phyloP scores from a whole-genome alignment of 2,797 vertebrate genomes.

The Pangasius macronema region DNA sequence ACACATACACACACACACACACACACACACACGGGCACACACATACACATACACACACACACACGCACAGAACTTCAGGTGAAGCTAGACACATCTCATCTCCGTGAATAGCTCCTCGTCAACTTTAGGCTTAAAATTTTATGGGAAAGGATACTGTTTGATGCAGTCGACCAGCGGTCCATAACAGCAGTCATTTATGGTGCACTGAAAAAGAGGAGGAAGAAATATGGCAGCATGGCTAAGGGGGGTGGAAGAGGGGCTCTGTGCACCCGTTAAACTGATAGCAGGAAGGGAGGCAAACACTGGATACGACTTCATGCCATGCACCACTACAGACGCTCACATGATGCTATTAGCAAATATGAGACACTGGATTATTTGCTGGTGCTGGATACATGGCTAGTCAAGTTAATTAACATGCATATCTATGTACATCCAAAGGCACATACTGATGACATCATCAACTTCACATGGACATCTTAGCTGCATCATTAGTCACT shows the following conservation, averaged over 20 bases:
- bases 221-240: constrained; percentile 71
- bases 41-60: constrained; percentile 64
- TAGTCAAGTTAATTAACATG: constrained; percentile 18
- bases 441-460: constrained; percentile 8
- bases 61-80: constrained; percentile 91
- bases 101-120: constrained; percentile 86
- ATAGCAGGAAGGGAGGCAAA: constrained; percentile 47
- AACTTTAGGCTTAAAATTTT: constrained; percentile 92
- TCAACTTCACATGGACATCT: not conserved
- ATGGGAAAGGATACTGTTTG: constrained; percentile 99
- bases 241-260: constrained; percentile 33
- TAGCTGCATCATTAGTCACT: not conserved
- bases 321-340: constrained; percentile 40
- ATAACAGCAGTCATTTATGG: constrained; percentile 99
- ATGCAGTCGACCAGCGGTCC: constrained; percentile 99
- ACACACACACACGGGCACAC: not conserved
- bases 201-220: constrained; percentile 85
- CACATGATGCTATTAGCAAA: constrained; percentile 80
- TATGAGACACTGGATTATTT: constrained; percentile 70
- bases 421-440: not conserved
- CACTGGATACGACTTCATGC: constrained; percentile 32
- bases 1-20: constrained; percentile 58
- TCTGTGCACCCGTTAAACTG: constrained; percentile 52
- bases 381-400: constrained; percentile 49
- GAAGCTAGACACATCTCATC: constrained; percentile 89